Evolutionary conservation across 2,888 invertebrate species (phyloP).

Genomic region (Zootermopsis nevadensis): DNA sequence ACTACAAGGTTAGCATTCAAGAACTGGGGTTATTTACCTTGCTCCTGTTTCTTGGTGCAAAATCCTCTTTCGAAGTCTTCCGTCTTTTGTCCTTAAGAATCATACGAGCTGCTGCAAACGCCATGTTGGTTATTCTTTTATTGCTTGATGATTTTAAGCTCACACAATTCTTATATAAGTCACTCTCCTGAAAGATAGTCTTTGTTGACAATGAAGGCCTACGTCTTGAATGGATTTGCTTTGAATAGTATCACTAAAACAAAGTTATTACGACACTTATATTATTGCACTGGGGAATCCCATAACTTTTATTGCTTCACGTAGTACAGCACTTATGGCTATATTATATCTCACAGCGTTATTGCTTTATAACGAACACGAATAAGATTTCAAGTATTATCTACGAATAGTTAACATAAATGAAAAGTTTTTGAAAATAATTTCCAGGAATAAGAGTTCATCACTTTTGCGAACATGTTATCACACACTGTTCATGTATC

Average conservation of each 20-base stretch:
- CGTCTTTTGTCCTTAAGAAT: slow-evolving; percentile 84
- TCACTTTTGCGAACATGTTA: background rate
- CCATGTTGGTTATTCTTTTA: slow-evolving; percentile 64
- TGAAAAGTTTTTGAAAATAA: background rate
- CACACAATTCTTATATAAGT: background rate
- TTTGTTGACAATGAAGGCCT: too few relatives aligned
- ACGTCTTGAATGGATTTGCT: too few relatives aligned
- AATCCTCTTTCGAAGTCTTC: slow-evolving; percentile 85
- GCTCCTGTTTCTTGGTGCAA: slow-evolving; percentile 80
- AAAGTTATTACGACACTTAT: background rate
- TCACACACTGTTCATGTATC: background rate
- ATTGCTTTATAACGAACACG: background rate
- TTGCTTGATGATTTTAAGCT: slow-evolving; percentile 58
- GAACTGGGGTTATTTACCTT: slow-evolving; percentile 72
- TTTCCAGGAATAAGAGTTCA: background rate
- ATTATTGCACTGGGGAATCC: background rate
- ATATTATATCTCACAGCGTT: background rate
- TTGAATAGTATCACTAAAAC: background rate
- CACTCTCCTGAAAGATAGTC: too few relatives aligned
- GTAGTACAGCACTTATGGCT: background rate
- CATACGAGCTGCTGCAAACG: slow-evolving; percentile 87
- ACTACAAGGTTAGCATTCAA: background rate
- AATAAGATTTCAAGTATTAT: background rate
- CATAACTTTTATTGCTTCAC: background rate
- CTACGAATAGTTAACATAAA: background rate